phyloP scores from a whole-genome alignment of 2,888 invertebrate species.

The Deroplatys truncata region DNA sequence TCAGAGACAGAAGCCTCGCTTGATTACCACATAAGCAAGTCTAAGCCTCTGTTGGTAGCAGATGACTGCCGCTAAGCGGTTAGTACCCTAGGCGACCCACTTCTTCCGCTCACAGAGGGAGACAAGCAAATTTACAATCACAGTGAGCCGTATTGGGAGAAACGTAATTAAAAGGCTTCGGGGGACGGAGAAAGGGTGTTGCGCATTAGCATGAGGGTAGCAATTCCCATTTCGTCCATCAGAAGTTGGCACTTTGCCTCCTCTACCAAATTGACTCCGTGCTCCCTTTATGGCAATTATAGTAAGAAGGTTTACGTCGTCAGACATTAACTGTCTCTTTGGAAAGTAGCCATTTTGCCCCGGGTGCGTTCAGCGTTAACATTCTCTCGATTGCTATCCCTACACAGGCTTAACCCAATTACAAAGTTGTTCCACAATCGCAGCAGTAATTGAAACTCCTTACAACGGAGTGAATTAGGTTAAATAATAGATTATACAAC shows the following conservation, averaged over 20 bases:
- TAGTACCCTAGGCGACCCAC: neutral
- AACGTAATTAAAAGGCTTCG: neutral
- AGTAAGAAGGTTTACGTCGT: neutral
- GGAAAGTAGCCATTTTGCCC: neutral
- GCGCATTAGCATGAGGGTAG: neutral
- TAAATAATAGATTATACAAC: too few species aligned
- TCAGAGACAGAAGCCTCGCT: too few species aligned
- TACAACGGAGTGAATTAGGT: too few species aligned
- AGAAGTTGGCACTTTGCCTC: neutral
- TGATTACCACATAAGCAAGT: too few species aligned
- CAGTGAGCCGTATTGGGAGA: neutral
- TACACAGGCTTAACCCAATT: too few species aligned
- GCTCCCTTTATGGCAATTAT: neutral
- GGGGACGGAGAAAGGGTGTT: neutral
- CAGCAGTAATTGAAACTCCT: too few species aligned
- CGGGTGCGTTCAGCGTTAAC: neutral
- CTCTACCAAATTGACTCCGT: neutral
- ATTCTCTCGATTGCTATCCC: too few species aligned
- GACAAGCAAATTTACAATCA: neutral
- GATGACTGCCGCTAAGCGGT: neutral
- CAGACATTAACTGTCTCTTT: neutral
- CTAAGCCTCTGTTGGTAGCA: neutral
- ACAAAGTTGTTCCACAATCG: too few species aligned
- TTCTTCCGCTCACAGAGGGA: neutral
- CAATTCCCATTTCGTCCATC: neutral